phyloP scores from a whole-genome alignment of 2,797 vertebrate genomes.

The Cryptoblepharus egeriae region DNA sequence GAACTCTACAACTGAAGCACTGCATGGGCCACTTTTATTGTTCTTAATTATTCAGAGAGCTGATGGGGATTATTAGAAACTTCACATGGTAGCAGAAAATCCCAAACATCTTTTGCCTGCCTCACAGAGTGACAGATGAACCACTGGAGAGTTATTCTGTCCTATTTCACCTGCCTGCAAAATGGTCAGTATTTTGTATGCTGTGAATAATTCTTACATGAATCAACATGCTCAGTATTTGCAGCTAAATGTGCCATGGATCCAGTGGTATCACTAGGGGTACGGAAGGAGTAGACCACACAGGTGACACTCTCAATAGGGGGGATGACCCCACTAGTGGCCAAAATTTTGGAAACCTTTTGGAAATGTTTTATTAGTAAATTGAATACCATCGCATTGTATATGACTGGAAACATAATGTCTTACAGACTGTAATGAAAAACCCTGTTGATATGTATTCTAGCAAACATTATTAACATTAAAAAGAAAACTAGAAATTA shows the following conservation, averaged over 20 bases:
- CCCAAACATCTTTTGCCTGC: conserved; percentile 43
- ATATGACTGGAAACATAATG: too few species aligned
- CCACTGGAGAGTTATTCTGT: conserved; percentile 7
- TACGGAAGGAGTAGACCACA: too few species aligned
- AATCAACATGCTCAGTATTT: conserved; percentile 14
- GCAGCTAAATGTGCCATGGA: conserved; percentile 11
- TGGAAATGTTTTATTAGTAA: too few species aligned
- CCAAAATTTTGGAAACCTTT: too few species aligned
- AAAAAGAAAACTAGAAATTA: too few species aligned
- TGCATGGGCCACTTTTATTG: conserved; percentile 66
- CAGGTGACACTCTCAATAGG: too few species aligned
- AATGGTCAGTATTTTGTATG: conserved; percentile 35
- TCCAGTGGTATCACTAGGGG: not conserved
- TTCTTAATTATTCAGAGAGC: conserved; percentile 68
- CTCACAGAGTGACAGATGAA: conserved; percentile 36
- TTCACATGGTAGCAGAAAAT: conserved; percentile 53
- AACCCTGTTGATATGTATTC: too few species aligned
- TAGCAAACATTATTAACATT: too few species aligned
- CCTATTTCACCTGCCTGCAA: conserved; percentile 10
- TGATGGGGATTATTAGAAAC: conserved; percentile 51
- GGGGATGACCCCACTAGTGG: too few species aligned
- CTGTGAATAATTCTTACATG: conserved; percentile 12
- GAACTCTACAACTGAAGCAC: conserved; percentile 70
- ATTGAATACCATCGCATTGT: too few species aligned
- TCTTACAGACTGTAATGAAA: too few species aligned